Evolutionary conservation across 2,113 vertebrate genomes (phyloP).

Genomic region (Furnarius figulus): DNA sequence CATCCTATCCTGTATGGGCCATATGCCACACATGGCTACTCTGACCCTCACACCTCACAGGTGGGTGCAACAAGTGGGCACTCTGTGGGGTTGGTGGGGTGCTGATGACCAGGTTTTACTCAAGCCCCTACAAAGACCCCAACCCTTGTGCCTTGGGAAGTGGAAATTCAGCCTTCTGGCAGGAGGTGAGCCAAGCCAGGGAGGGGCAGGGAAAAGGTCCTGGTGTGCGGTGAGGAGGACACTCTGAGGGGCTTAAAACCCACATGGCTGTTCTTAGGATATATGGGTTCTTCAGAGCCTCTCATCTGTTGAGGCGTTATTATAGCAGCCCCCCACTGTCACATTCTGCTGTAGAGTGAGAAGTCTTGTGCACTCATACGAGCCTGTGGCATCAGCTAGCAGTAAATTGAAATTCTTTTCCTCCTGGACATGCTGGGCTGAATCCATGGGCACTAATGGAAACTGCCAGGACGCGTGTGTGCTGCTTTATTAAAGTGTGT

Average conservation of each 20-base stretch:
- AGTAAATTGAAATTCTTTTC: conserved; percentile 19
- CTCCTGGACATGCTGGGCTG: not conserved
- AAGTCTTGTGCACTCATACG: not conserved
- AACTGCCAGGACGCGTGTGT: not conserved
- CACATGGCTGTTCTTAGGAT: not conserved
- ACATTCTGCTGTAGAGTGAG: accelerated
- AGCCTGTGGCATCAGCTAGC: not conserved
- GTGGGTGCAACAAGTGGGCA: not conserved
- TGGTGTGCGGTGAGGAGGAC: not conserved
- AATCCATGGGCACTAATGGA: not conserved
- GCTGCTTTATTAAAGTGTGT: not conserved
- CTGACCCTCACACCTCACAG: not conserved
- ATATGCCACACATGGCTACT: not conserved
- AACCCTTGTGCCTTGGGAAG: not conserved
- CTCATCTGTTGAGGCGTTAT: not conserved
- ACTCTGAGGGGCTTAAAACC: not conserved
- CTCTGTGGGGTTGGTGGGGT: not conserved
- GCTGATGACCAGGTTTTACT: not conserved
- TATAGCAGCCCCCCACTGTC: not conserved
- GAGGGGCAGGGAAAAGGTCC: not conserved
- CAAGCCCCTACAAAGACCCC: not conserved
- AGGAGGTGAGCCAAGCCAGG: not conserved
- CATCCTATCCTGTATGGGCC: too few species aligned
- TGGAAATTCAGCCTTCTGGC: not conserved
- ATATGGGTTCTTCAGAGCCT: not conserved